Evolutionary conservation across 2,888 invertebrate genomes (phyloP).

Genomic region (Xylota segnis): DNA sequence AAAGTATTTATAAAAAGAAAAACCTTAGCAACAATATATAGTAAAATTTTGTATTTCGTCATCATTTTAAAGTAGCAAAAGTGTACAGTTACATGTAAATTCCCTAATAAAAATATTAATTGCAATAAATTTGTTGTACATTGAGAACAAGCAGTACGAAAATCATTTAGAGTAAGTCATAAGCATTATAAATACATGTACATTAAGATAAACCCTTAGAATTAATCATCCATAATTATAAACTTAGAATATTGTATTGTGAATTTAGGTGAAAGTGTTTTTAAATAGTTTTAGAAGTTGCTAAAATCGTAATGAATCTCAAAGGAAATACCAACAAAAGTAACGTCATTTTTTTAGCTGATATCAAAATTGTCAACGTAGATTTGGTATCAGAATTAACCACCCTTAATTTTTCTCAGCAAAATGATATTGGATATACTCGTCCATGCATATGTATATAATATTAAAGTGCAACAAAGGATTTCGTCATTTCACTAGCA

Average conservation of each 20-base stretch:
- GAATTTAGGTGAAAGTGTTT: slow-evolving; percentile 11
- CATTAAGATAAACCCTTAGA: slow-evolving; percentile 28
- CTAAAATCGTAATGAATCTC: slow-evolving; percentile 53
- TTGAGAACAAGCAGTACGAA: slow-evolving; percentile 42
- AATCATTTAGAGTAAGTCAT: slow-evolving; percentile 24
- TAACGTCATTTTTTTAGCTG: slow-evolving; percentile 84
- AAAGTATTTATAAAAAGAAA: slow-evolving; percentile 1
- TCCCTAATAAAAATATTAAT: slow-evolving; percentile 17
- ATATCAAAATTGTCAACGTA: slow-evolving; percentile 84
- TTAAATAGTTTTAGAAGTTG: slow-evolving; percentile 42
- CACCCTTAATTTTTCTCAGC: slow-evolving; percentile 79
- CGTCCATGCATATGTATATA: too few relatives aligned
- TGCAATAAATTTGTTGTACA: slow-evolving; percentile 43
- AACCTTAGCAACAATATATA: background rate
- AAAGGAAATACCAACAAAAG: slow-evolving; percentile 52
- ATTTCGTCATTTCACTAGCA: background rate
- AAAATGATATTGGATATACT: slow-evolving; percentile 39
- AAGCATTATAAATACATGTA: slow-evolving; percentile 8
- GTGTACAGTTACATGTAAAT: slow-evolving; percentile 58
- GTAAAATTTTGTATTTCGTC: slow-evolving; percentile 55
- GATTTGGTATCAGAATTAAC: slow-evolving; percentile 84
- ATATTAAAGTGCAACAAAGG: background rate
- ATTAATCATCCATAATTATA: slow-evolving; percentile 26
- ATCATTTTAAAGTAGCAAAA: slow-evolving; percentile 72
- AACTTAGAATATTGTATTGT: slow-evolving; percentile 8